Percentiles rank a stretch among this genome's conserved stretches.
Conservation (phyloP, 2,888 invertebrate genomes). For the Cheilosia soror region DNA sequence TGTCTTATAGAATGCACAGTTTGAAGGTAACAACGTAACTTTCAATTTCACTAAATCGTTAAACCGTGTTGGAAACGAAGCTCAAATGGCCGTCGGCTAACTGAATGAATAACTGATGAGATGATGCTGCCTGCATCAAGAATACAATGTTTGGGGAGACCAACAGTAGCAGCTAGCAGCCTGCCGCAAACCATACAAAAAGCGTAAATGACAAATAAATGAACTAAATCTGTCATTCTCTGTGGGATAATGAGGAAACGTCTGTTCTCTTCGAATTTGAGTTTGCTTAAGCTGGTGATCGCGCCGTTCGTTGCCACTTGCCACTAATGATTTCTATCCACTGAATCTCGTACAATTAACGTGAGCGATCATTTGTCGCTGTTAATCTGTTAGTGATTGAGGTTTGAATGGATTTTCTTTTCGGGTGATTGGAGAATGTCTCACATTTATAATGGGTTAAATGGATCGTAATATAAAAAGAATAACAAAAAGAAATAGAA, state of each 20-base stretch:
- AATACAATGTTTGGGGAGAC: constrained; percentile 1
- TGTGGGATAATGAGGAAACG: constrained; percentile 31
- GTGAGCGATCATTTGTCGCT: background rate
- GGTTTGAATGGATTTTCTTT: too few species aligned
- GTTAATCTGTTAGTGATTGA: too few species aligned
- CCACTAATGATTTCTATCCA: background rate
- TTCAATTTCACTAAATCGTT: constrained; percentile 49
- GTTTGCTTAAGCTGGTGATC: background rate
- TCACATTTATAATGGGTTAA: too few species aligned
- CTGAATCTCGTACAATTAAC: background rate
- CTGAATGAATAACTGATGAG: constrained; percentile 5
- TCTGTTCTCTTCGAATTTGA: constrained; percentile 2
- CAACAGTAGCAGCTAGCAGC: constrained; percentile 12
- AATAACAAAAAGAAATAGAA: too few species aligned
- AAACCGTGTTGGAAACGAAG: constrained; percentile 19
- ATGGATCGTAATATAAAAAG: too few species aligned
- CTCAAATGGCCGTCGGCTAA: constrained; percentile 20
- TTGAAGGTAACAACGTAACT: constrained; percentile 55
- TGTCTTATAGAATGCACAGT: background rate
- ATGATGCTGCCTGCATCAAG: constrained; percentile 13
- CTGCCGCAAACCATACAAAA: constrained; percentile 8
- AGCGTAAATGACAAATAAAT: constrained; percentile 23
- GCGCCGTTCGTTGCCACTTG: background rate
- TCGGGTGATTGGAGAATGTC: too few species aligned
- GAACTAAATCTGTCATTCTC: constrained; percentile 38